Conservation (phyloP, 2,797 vertebrate genomes). For the Diceros bicornis region DNA sequence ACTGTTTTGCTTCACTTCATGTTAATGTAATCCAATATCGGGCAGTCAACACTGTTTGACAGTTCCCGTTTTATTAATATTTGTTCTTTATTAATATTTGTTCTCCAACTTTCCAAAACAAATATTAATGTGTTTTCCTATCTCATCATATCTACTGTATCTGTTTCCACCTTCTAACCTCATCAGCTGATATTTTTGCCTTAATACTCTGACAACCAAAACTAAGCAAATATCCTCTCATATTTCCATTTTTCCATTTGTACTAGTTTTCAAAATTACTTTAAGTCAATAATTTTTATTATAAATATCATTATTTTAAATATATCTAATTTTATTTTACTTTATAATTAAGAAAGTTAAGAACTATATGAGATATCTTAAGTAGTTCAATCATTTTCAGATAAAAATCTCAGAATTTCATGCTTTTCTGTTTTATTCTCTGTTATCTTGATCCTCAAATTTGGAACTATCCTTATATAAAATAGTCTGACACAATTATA, state of each 20-base stretch:
- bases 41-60: no score
- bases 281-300: background rate
- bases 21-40: no score
- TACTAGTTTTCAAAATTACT: background rate
- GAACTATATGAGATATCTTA: background rate
- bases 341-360: background rate
- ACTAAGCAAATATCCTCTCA: background rate
- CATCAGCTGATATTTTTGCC: background rate
- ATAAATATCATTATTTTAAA: background rate
- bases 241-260: background rate
- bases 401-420: background rate
- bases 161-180: fast-evolving
- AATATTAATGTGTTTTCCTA: background rate
- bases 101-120: background rate
- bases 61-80: no score
- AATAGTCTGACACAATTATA: background rate
- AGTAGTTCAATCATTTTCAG: background rate
- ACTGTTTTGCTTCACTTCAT: background rate
- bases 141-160: background rate
- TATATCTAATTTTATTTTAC: background rate
- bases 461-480: background rate
- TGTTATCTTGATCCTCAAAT: background rate
- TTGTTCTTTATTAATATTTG: background rate
- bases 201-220: background rate
- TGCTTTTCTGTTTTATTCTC: background rate